These are phyloP conservation scores for Chymomyza costata DNA, from an alignment of 1,140 invertebrate genomes.

Conservation along the genomic window DNA sequence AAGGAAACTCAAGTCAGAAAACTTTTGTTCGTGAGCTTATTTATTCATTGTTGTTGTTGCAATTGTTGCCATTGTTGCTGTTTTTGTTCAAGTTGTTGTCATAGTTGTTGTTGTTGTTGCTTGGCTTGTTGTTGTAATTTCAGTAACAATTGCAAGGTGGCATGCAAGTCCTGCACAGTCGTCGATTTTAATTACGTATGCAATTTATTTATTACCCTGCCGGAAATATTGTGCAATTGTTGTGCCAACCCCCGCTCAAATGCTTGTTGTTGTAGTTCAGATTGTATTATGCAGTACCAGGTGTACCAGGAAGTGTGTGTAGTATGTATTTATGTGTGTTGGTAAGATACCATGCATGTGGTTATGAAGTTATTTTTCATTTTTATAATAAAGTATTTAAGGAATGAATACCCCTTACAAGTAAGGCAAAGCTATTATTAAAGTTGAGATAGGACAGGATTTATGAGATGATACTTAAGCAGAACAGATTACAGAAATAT, in stretches of 20 bases:
- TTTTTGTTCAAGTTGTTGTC: neutral
- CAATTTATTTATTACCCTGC: conserved; percentile 72
- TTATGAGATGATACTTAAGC: no score
- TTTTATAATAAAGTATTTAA: conserved; percentile 58
- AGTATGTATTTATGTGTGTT: no score
- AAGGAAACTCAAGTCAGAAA: conserved; percentile 61
- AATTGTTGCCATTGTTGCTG: neutral
- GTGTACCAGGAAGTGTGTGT: no score
- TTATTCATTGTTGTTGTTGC: neutral
- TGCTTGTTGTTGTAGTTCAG: no score
- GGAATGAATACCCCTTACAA: no score
- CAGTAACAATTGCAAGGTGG: conserved; percentile 33
- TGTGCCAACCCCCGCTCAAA: no score
- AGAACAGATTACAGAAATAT: no score
- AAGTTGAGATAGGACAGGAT: no score
- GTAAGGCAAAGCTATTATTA: no score
- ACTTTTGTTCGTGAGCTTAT: conserved; percentile 44
- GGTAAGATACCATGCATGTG: no score
- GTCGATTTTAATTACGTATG: conserved; percentile 74
- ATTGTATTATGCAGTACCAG: no score
- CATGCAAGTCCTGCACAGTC: conserved; percentile 47
- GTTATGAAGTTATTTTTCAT: conserved; percentile 64
- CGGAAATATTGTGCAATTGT: conserved; percentile 68
- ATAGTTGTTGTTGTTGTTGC: conserved; percentile 23
- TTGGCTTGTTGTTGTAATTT: conserved; percentile 40